Percentiles rank a stretch among this genome's conserved stretches.
These are phyloP conservation scores for Cinclus mexicanus DNA, from an alignment of 2,113 vertebrate species.

Conservation along the genomic window DNA sequence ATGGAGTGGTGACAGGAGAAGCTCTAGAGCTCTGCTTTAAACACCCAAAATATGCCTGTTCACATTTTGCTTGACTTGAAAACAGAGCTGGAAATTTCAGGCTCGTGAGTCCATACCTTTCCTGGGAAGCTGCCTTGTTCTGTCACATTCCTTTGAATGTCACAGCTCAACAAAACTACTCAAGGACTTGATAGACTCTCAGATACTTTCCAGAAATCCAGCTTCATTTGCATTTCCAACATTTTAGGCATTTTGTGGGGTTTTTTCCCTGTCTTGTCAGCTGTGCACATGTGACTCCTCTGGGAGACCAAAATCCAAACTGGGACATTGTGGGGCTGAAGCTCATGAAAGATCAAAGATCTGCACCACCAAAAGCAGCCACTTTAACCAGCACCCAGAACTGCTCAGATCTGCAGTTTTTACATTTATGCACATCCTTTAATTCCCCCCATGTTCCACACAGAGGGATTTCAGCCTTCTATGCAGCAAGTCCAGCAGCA, in stretches of 20 bases:
- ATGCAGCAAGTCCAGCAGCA: not conserved
- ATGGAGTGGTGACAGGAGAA: not conserved
- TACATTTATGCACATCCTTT: fast-evolving
- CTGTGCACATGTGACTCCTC: fast-evolving
- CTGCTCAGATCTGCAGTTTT: not conserved
- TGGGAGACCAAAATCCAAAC: fast-evolving
- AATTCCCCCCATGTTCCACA: not conserved
- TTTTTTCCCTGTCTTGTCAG: not conserved
- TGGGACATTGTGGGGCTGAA: not conserved
- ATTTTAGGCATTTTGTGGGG: not conserved
- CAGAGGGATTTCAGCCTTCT: not conserved
- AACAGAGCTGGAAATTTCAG: not conserved
- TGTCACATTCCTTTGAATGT: not conserved
- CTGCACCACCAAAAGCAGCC: not conserved
- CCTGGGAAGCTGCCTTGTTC: not conserved
- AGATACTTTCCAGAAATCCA: not conserved
- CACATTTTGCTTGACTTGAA: not conserved
- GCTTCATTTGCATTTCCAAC: not conserved
- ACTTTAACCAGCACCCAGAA: not conserved
- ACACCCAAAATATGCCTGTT: not conserved
- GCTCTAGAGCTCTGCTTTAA: not conserved
- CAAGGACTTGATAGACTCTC: not conserved
- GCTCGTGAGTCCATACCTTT: not conserved
- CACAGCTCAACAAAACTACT: not conserved
- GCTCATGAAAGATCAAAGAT: not conserved